Evolutionary conservation across 2,888 invertebrate species (phyloP).

Genomic region (Erebia epiphron): DNA sequence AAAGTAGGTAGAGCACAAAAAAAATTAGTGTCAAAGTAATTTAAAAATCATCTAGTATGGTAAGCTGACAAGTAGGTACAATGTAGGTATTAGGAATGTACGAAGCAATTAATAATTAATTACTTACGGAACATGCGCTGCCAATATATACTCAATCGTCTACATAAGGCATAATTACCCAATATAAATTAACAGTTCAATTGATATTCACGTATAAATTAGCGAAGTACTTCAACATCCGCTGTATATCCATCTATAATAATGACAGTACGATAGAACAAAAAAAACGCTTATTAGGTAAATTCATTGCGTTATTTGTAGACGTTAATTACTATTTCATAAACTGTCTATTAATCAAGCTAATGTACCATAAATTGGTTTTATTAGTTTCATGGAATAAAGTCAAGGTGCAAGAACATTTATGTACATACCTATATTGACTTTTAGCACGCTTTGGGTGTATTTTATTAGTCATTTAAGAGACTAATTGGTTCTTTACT

Average conservation of each 20-base stretch:
- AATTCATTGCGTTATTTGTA: conserved; percentile 56
- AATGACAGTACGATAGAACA: conserved; percentile 18
- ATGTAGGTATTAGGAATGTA: neutral
- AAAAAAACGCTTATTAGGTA: conserved; percentile 50
- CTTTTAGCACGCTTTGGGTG: conserved; percentile 1
- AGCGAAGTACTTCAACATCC: conserved; percentile 7
- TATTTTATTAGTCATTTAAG: neutral
- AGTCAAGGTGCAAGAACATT: conserved; percentile 18
- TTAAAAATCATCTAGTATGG: neutral
- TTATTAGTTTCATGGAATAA: conserved; percentile 20
- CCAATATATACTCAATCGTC: conserved; percentile 1
- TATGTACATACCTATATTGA: conserved; percentile 13
- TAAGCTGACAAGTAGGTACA: no score
- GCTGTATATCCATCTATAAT: neutral
- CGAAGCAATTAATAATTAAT: conserved; percentile 8
- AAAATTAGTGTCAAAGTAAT: neutral
- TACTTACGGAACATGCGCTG: neutral
- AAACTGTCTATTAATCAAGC: conserved; percentile 52
- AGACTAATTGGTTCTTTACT: conserved; percentile 1
- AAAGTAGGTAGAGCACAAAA: neutral
- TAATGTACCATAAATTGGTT: conserved; percentile 45
- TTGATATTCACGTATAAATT: conserved; percentile 23
- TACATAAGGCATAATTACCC: conserved; percentile 14
- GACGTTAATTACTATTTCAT: conserved; percentile 59
- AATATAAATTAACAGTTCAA: conserved; percentile 20